phyloP scores from a whole-genome alignment of 1,140 invertebrate genomes.

The Lanistes nyassanus region DNA sequence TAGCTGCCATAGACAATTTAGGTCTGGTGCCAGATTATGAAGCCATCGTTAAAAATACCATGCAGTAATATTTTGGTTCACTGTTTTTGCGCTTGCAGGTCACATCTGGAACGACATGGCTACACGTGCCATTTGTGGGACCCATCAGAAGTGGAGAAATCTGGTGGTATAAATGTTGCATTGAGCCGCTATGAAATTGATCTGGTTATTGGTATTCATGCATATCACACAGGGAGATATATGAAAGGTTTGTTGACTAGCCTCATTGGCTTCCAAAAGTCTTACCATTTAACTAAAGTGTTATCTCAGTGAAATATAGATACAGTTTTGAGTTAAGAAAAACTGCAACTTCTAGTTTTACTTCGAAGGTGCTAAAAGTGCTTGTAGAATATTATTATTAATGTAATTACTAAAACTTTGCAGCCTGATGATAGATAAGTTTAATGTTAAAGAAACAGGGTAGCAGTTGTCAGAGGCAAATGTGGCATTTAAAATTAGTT shows the following conservation, averaged over 20 bases:
- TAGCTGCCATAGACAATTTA: too few species aligned
- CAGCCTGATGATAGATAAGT: too few species aligned
- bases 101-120: constrained; percentile 19
- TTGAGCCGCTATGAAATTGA: constrained; percentile 15
- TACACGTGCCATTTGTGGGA: constrained; percentile 21
- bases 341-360: neutral
- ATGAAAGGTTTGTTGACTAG: constrained; percentile 18
- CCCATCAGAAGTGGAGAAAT: constrained; percentile 22
- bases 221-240: constrained; percentile 28
- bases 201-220: constrained; percentile 32
- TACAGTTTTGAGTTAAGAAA: neutral
- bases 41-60: too few species aligned
- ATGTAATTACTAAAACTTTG: too few species aligned
- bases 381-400: too few species aligned
- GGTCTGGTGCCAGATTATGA: too few species aligned
- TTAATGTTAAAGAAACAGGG: too few species aligned
- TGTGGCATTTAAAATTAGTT: too few species aligned
- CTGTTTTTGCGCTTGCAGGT: constrained; percentile 2
- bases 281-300: too few species aligned
- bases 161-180: constrained; percentile 9
- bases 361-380: too few species aligned
- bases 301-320: neutral
- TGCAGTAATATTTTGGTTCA: neutral
- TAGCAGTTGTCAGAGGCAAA: too few species aligned
- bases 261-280: neutral